Evolutionary conservation across 2,113 vertebrate species (phyloP).

Genomic region (Catharus minimus): DNA sequence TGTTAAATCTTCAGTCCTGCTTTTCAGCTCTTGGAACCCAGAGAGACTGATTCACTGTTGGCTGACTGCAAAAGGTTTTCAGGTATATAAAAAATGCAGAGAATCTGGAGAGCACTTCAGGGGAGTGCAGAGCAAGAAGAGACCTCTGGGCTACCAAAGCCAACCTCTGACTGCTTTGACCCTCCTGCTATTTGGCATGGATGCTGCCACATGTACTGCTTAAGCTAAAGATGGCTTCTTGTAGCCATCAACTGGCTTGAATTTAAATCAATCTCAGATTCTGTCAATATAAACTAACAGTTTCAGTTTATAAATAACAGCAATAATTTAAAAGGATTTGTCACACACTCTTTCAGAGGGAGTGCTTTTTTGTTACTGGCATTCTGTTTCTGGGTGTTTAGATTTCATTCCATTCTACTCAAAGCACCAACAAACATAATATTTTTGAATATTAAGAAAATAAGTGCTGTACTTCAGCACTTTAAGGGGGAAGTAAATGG

Average conservation of each 20-base stretch:
- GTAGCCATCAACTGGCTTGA: background rate
- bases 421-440: background rate
- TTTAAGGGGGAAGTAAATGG: background rate
- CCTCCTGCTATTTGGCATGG: background rate
- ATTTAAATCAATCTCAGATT: background rate
- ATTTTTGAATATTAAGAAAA: background rate
- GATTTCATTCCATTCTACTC: background rate
- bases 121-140: background rate
- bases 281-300: background rate
- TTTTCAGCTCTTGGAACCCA: background rate
- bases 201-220: background rate
- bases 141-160: background rate
- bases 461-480: background rate
- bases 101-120: background rate
- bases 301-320: background rate
- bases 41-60: background rate
- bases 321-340: background rate
- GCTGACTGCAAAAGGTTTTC: background rate
- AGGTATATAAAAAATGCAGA: background rate
- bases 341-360: background rate
- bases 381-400: background rate
- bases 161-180: background rate
- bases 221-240: background rate
- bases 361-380: background rate
- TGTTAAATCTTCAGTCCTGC: background rate